These are phyloP conservation scores for Brachymystax lenok DNA, from an alignment of 2,797 vertebrate genomes.

Conservation along the genomic window DNA sequence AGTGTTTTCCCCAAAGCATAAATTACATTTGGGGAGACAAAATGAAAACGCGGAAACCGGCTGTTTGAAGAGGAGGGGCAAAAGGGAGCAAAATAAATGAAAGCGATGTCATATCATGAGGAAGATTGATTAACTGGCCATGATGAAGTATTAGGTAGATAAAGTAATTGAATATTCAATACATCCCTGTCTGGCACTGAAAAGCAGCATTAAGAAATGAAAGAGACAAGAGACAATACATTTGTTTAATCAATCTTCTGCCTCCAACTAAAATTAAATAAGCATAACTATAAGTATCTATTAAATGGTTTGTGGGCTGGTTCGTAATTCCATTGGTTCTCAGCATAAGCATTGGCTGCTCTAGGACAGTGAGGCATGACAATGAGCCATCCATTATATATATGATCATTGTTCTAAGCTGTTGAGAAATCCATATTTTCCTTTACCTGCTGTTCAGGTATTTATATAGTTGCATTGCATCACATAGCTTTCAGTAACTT, in stretches of 20 bases:
- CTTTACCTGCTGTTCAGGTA: neutral
- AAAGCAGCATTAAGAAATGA: conserved; percentile 69
- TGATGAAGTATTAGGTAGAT: conserved; percentile 89
- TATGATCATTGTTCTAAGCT: neutral
- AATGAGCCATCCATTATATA: neutral
- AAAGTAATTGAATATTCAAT: conserved; percentile 92
- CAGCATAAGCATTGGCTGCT: neutral
- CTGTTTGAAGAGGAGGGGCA: conserved; percentile 27
- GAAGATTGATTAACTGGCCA: conserved; percentile 83
- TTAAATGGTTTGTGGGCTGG: conserved; percentile 10
- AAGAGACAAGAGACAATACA: conserved; percentile 78
- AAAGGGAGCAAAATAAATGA: conserved; percentile 61
- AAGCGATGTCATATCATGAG: conserved; percentile 76
- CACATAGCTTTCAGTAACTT: neutral
- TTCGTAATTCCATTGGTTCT: neutral
- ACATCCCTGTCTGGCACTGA: conserved; percentile 80
- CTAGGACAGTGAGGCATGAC: neutral
- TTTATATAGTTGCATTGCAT: neutral
- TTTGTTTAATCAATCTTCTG: conserved; percentile 67
- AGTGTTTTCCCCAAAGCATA: conserved; percentile 29
- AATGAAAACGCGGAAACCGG: conserved; percentile 43
- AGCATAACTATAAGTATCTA: conserved; percentile 36
- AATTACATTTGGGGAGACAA: conserved; percentile 29
- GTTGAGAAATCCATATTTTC: neutral
- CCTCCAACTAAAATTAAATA: conserved; percentile 37